These are phyloP conservation scores for Sipha maydis DNA, from an alignment of 2,888 invertebrate genomes.

Conservation along the genomic window DNA sequence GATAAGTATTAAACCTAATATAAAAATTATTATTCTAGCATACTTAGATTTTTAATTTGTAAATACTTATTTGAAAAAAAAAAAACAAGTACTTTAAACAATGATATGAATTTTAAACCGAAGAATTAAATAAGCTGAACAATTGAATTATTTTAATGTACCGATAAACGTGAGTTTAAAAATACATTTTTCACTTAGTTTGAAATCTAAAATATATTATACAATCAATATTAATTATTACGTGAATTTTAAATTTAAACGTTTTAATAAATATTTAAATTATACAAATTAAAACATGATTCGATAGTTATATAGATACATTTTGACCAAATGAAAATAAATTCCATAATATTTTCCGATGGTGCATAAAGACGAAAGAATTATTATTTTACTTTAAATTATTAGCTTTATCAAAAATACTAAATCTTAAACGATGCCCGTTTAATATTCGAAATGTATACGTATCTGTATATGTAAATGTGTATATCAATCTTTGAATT, in stretches of 20 bases:
- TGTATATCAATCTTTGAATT: slow-evolving; percentile 45
- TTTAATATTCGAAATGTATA: slow-evolving; percentile 26
- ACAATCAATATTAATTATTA: too few relatives aligned
- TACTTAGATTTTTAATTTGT: too few relatives aligned
- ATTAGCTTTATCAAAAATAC: slow-evolving; percentile 33
- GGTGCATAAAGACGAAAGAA: not conserved
- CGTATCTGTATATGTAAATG: not conserved
- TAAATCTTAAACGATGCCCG: not conserved
- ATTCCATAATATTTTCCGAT: not conserved
- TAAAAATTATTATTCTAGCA: not conserved
- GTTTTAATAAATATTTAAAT: not conserved
- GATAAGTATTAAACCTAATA: not conserved
- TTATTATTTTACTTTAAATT: slow-evolving; percentile 10
- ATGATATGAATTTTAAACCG: not conserved
- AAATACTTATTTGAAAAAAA: not conserved
- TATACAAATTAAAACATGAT: not conserved
- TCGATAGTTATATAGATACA: not conserved
- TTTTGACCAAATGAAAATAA: not conserved
- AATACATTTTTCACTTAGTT: too few relatives aligned
- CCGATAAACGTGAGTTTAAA: too few relatives aligned
- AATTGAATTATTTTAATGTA: too few relatives aligned
- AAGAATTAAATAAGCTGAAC: too few relatives aligned
- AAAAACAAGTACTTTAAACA: not conserved
- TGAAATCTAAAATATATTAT: too few relatives aligned
- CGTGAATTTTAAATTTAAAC: too few relatives aligned